Evolutionary conservation across 1,140 invertebrate species (phyloP), one percentile per base, ranked within the genome.

Genomic region (Cyrtorhinus lividipennis): DNA sequence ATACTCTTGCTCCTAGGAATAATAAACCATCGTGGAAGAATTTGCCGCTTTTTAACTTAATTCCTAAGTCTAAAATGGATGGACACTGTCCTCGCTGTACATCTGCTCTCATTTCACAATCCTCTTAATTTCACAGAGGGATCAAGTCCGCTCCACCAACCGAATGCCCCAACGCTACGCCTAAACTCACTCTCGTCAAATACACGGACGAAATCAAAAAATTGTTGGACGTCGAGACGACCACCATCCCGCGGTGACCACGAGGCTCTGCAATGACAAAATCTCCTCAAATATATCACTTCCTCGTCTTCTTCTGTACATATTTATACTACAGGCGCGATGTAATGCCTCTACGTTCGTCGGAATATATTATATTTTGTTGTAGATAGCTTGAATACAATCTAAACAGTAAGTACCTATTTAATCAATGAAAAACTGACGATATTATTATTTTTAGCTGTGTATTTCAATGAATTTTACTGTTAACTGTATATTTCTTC

Each of bases 181-280:
- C 86, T 24, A 88, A 89, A 73, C 84, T 90, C 62, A 81, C 84
- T n/a, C 80, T 90, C 25, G 83, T 90, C 62, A 82, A 84, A 68
- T 89, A 90, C 75, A 88, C 85, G 64, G 86, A 90, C 61, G 84
- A 81, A 70, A 83, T 90, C 57, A 80, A 79, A 65, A 80, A 83
- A 72, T 76, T 87, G 66, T 72, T 87, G 53, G 82, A 81, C 70
- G 81, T 86, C 59, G 84, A 86, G 71, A 80, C 64, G 15, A 63
- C 64, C 3, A 56, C 63, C n/a, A 61, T 65, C 10, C 64, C 64
- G 22, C 62, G 64, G 61, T 65, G 64, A 65, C 64, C 59, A 18
- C 62, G 62, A 59, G 1, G 59, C 30, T 59, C 27, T n/a, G 23
- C n/a, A n/a, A n/a, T n/a, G n/a, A n/a, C n/a, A n/a, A n/a, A n/a